These are phyloP conservation scores for Bombus fervidus DNA, from an alignment of 1,140 invertebrate genomes.

Conservation along the genomic window DNA sequence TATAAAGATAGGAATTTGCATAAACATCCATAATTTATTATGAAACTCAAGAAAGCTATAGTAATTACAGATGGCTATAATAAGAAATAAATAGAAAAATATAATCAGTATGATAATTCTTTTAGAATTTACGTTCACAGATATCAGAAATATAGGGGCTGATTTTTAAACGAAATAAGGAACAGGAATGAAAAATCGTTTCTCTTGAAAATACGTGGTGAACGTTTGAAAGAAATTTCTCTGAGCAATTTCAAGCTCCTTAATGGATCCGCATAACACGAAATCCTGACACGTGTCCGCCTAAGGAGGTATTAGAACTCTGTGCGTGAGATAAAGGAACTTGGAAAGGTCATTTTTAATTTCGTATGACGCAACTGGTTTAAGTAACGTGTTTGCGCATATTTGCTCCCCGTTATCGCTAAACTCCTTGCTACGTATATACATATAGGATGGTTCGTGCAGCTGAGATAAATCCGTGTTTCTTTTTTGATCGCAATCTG, in stretches of 20 bases:
- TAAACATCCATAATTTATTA: not conserved
- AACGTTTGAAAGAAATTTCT: constrained; percentile 1
- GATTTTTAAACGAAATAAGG: no score
- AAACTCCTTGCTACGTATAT: not conserved
- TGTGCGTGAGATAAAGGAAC: not conserved
- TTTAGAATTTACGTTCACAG: not conserved
- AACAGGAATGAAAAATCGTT: no score
- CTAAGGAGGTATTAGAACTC: not conserved
- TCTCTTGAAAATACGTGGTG: no score
- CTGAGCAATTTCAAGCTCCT: not conserved
- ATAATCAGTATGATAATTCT: not conserved
- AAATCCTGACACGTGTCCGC: not conserved
- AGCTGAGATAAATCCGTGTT: not conserved
- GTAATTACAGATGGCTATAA: not conserved
- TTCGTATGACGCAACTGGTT: constrained; percentile 4
- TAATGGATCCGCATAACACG: not conserved
- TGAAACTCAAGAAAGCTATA: not conserved
- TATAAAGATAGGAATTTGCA: no score
- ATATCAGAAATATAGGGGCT: not conserved
- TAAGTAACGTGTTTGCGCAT: constrained; percentile 7
- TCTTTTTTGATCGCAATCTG: not conserved
- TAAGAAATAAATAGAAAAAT: not conserved
- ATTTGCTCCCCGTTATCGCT: not conserved
- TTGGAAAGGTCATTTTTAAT: not conserved
- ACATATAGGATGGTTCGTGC: not conserved